phyloP scores from a whole-genome alignment of 2,113 vertebrate species.

The Balaeniceps rex region DNA sequence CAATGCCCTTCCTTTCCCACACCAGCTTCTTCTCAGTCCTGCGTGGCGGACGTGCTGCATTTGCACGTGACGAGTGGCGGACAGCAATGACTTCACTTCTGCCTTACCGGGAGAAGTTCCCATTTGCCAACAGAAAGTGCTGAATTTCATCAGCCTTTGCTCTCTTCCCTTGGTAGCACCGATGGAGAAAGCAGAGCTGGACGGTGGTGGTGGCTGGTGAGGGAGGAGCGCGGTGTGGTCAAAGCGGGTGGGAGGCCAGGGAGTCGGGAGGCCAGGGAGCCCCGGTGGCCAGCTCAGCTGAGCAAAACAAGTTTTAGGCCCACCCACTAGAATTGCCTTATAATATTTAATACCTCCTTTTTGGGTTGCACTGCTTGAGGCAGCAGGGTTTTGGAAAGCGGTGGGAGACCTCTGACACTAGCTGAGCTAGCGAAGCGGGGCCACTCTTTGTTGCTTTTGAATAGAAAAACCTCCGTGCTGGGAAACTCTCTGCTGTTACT shows the following conservation, averaged over 20 bases:
- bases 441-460: not conserved
- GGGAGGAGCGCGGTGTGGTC: not conserved
- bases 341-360: not conserved
- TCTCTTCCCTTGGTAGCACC: not conserved
- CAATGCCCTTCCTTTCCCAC: not conserved
- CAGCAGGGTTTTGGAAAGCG: fast-evolving
- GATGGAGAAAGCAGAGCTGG: not conserved
- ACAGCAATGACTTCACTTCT: not conserved
- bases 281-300: fast-evolving
- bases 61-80: fast-evolving
- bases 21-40: not conserved
- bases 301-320: not conserved
- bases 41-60: fast-evolving
- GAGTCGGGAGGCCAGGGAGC: not conserved
- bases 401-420: not conserved
- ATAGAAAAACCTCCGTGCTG: not conserved
- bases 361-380: fast-evolving
- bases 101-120: not conserved
- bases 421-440: fast-evolving
- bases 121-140: not conserved
- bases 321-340: not conserved
- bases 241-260: fast-evolving
- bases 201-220: fast-evolving
- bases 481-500: not conserved
- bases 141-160: not conserved